These are phyloP conservation scores for Limosa lapponica DNA, from an alignment of 2,797 vertebrate species.

Conservation along the genomic window DNA sequence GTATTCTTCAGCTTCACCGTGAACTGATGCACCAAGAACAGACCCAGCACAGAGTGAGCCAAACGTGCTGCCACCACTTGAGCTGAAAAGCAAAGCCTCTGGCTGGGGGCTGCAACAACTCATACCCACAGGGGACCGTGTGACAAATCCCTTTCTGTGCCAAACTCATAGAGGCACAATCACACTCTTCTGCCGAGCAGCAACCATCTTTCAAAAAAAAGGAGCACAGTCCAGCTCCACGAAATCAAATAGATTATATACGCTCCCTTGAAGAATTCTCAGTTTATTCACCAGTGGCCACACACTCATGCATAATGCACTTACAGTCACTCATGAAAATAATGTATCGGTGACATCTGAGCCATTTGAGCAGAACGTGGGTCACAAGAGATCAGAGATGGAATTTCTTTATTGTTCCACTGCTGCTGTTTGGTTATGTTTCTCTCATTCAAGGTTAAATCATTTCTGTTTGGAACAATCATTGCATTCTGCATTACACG, in stretches of 20 bases:
- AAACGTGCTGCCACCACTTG: fast-evolving
- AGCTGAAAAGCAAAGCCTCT: neutral
- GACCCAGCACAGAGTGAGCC: neutral
- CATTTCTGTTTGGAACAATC: conserved; percentile 37
- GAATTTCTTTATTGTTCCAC: conserved; percentile 32
- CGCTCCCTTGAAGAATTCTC: neutral
- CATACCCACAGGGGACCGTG: neutral
- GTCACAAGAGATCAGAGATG: conserved; percentile 21
- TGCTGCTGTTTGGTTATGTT: conserved; percentile 24
- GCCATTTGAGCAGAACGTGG: neutral
- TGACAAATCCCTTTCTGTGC: neutral
- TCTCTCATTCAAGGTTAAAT: conserved; percentile 54
- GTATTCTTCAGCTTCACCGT: neutral
- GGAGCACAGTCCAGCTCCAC: neutral
- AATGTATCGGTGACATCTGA: neutral
- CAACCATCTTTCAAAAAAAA: neutral
- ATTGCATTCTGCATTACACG: neutral
- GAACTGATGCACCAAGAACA: neutral
- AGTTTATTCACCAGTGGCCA: neutral
- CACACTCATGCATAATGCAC: conserved; percentile 44
- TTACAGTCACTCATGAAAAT: neutral
- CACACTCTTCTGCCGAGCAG: neutral
- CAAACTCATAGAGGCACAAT: neutral
- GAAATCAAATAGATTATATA: neutral
- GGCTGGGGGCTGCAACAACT: neutral